Evolutionary conservation across 1,140 invertebrate species (phyloP).

Genomic region (Marisa cornuarietis): DNA sequence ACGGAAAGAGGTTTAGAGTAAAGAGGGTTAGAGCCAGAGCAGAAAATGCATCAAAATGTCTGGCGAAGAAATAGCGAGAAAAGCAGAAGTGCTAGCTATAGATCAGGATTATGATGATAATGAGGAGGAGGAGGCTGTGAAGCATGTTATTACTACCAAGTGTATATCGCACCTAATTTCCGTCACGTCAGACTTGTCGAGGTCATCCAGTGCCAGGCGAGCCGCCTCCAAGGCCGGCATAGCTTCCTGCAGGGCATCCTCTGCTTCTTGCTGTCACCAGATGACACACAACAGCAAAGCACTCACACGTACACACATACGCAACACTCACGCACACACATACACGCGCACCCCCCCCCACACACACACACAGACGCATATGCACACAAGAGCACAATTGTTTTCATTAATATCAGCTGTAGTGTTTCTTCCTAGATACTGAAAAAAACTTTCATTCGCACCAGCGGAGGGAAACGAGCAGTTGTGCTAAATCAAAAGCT

Average conservation of each 20-base stretch:
- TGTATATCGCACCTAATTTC: conserved; percentile 76
- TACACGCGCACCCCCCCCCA: neutral
- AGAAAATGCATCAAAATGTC: too few relatives aligned
- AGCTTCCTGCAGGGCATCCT: conserved; percentile 77
- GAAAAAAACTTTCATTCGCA: too few relatives aligned
- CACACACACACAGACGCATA: neutral
- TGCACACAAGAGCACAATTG: too few relatives aligned
- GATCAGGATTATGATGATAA: too few relatives aligned
- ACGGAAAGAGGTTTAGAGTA: neutral
- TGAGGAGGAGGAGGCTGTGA: too few relatives aligned
- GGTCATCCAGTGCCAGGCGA: conserved; percentile 76
- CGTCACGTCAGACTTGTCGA: conserved; percentile 88
- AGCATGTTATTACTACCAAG: neutral
- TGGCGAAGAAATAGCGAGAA: neutral
- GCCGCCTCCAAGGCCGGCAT: conserved; percentile 81
- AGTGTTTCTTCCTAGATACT: too few relatives aligned
- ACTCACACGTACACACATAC: neutral
- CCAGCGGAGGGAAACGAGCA: too few relatives aligned
- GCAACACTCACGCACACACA: too few relatives aligned
- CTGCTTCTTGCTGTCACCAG: conserved; percentile 72
- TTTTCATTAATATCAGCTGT: too few relatives aligned
- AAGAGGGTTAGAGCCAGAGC: too few relatives aligned
- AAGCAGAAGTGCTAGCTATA: neutral
- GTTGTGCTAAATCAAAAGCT: too few relatives aligned
- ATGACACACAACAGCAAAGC: neutral